Evolutionary conservation across 2,888 invertebrate species (phyloP).

Genomic region (Sinopyrophorus schimmeli): DNA sequence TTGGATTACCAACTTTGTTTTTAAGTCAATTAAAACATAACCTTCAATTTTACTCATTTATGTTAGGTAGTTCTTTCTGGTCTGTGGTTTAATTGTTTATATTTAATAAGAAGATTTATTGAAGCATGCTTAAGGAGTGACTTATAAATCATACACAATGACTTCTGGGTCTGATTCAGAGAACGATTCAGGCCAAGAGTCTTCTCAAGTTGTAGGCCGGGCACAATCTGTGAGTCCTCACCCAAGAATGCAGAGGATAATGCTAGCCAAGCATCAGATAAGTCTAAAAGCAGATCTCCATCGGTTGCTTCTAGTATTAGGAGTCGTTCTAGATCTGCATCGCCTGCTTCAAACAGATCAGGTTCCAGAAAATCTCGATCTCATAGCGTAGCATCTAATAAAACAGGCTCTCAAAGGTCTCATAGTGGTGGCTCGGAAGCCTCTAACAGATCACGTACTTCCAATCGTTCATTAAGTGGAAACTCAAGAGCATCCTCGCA

Average conservation of each 20-base stretch:
- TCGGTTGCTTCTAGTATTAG: conserved; percentile 31
- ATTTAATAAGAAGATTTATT: too few species aligned
- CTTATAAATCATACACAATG: too few species aligned
- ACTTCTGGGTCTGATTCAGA: conserved; percentile 58
- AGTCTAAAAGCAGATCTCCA: conserved; percentile 27
- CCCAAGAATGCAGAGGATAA: conserved; percentile 37
- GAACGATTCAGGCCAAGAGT: conserved; percentile 47
- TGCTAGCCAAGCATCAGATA: conserved; percentile 41
- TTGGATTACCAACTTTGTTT: too few species aligned
- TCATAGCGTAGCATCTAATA: conserved; percentile 33
- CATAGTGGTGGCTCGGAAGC: conserved; percentile 24
- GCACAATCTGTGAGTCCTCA: too few species aligned
- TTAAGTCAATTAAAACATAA: too few species aligned
- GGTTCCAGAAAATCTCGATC: conserved; percentile 35
- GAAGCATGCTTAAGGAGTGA: too few species aligned
- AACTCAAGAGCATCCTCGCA: conserved; percentile 23
- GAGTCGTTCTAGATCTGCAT: conserved; percentile 31
- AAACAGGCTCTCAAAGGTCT: conserved; percentile 31
- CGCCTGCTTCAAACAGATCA: conserved; percentile 29
- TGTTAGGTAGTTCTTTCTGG: too few species aligned
- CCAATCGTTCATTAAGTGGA: conserved; percentile 38
- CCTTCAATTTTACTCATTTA: too few species aligned
- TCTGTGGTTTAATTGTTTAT: too few species aligned
- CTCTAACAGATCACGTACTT: conserved; percentile 27
- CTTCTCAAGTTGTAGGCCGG: too few species aligned